Evolutionary conservation across 2,797 vertebrate species (phyloP), one percentile per base, ranked within the genome.

Genomic region (Labeo calbasu): DNA sequence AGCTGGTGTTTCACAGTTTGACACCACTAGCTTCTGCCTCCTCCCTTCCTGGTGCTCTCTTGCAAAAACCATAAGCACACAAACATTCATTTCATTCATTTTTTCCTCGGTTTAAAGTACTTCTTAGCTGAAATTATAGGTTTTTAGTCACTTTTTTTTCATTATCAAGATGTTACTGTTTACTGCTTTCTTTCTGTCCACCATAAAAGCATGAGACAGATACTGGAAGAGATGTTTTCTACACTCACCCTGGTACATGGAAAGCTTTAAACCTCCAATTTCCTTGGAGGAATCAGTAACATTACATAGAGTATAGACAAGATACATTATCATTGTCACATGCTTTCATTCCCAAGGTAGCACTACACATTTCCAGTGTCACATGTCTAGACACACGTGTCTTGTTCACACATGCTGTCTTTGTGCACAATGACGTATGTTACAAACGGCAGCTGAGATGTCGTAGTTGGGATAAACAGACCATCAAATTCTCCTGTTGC

Each of bases 1-100:
- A 81, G 81, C 71, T 53, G 50, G 55, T 68, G 28, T 75, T 75
- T 82, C 43, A 59, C 46, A 69, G 48, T 81, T 63, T 84, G 70
- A 51, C 59, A 66, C 61, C 48, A 63, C 75, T 32, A 69, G 28
- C 70, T 63, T 32, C 53, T 61, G 19, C 43, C 43, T 55, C 25
- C 68, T 82, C 84, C 73, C 61, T 72, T 81, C 23, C 50, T 51
- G 78, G 32, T 32, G 19, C 55, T 32, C 50, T 75, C 46, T 53
- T 65, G 55, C 53, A 86, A 59, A 76, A 79, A 51, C 23, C 79
- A 75, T 55, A 69, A 25, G 7, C 73, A 69, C 11, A 83, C 50
- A 66, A 40, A 46, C 1, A 61, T 43, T 46, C 0, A 23, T 17
- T 14, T 70, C 0, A 32, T 21, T 40, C 0, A 40, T 63, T 63